phyloP scores from a whole-genome alignment of 2,113 vertebrate genomes.

The Esox niger region DNA sequence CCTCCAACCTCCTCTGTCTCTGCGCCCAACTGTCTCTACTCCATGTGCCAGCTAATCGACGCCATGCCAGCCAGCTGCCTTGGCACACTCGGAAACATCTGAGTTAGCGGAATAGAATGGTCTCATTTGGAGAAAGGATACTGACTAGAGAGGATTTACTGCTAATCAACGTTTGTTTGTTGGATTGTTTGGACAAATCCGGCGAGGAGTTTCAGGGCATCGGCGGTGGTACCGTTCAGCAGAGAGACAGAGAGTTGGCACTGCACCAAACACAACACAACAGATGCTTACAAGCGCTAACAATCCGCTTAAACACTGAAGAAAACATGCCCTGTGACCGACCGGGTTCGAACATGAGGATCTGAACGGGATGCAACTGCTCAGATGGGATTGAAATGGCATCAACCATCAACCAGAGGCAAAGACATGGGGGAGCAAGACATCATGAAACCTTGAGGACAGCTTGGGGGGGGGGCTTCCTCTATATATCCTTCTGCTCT shows the following conservation, averaged over 20 bases:
- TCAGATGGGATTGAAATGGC: constrained; percentile 28
- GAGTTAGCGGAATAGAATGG: constrained; percentile 26
- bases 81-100: constrained; percentile 27
- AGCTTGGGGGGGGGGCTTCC: constrained; percentile 26
- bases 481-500: not conserved
- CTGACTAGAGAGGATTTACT: constrained; percentile 57
- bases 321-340: no score
- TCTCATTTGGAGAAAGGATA: constrained; percentile 36
- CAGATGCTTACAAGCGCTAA: not conserved
- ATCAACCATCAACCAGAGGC: no score
- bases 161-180: constrained; percentile 48
- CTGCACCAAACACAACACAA: constrained; percentile 50
- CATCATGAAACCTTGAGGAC: constrained; percentile 18
- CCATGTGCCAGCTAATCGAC: constrained; percentile 53
- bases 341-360: no score
- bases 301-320: no score
- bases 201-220: constrained; percentile 51
- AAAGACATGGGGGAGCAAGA: no score
- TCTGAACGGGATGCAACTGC: constrained; percentile 41
- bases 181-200: constrained; percentile 61
- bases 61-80: constrained; percentile 40
- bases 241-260: constrained; percentile 58
- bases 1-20: constrained; percentile 5
- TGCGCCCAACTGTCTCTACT: constrained; percentile 30
- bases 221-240: constrained; percentile 59